A percentile compares a stretch with the other conserved stretches of the same genome.
Evolutionary conservation across 2,797 vertebrate species (phyloP).

Genomic region (Danionella dracula): DNA sequence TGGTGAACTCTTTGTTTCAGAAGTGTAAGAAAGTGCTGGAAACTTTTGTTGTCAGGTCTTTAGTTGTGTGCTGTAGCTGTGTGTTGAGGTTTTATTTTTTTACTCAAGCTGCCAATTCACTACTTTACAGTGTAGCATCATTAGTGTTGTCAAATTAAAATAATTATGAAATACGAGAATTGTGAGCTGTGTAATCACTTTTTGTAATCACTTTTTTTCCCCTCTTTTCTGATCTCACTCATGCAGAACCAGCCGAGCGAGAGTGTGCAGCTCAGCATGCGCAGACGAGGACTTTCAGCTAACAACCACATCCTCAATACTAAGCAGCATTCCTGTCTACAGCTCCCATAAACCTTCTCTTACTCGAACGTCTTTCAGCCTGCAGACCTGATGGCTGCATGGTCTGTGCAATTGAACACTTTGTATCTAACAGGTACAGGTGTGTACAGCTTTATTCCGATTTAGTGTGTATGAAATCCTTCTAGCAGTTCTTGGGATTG

Average conservation of each 20-base stretch:
- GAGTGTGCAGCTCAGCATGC: slow-evolving; percentile 35
- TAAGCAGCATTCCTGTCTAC: slow-evolving; percentile 63
- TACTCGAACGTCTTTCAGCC: neutral
- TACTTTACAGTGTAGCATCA: no score
- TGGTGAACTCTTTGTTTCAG: no score
- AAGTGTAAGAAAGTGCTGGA: no score
- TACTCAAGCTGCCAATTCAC: no score
- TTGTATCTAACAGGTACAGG: neutral
- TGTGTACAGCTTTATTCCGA: neutral
- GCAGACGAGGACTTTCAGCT: slow-evolving; percentile 51
- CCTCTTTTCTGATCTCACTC: slow-evolving; percentile 26
- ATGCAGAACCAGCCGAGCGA: slow-evolving; percentile 52
- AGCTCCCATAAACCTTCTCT: slow-evolving; percentile 32
- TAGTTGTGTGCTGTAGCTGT: no score
- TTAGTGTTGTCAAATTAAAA: no score
- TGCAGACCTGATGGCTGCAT: neutral
- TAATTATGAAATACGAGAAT: no score
- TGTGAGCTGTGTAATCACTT: no score
- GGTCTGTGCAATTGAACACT: neutral
- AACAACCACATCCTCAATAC: slow-evolving; percentile 41
- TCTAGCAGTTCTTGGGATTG: neutral
- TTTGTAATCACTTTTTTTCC: neutral
- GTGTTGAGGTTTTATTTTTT: no score
- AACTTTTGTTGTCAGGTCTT: no score
- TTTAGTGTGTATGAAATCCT: neutral